These are phyloP conservation scores for Lamprologus sp. DNA, from an alignment of 2,113 vertebrate genomes.

Conservation along the genomic window DNA sequence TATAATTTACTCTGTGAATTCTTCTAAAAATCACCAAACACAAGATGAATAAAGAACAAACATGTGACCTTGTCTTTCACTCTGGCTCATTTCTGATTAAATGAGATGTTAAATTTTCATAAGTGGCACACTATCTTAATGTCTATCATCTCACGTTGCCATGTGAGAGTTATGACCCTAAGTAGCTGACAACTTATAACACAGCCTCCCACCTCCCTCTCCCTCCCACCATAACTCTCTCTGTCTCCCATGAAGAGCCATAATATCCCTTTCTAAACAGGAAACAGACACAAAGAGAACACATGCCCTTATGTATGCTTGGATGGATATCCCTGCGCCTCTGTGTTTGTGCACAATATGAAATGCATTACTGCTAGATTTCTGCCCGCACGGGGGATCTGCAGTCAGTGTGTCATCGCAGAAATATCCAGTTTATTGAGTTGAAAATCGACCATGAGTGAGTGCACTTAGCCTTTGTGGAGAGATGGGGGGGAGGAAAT, in stretches of 20 bases:
- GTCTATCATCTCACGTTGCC: background rate
- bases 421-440: constrained; percentile 32
- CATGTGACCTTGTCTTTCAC: background rate
- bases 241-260: background rate
- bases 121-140: background rate
- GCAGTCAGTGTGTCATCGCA: background rate
- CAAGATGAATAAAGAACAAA: background rate
- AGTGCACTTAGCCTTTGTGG: constrained; percentile 3
- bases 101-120: background rate
- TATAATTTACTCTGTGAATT: background rate
- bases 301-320: background rate
- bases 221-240: background rate
- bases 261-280: constrained; percentile 32
- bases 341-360: background rate
- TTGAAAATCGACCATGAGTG: constrained; percentile 7
- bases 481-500: background rate
- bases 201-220: background rate
- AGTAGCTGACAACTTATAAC: constrained; percentile 23
- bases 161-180: constrained; percentile 14
- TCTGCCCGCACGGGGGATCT: background rate
- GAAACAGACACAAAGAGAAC: constrained; percentile 14
- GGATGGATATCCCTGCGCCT: background rate
- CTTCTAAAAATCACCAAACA: background rate
- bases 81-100: background rate
- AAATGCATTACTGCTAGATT: background rate